These are phyloP conservation scores for Pandemis corylana DNA, from an alignment of 2,888 invertebrate genomes.

Conservation along the genomic window DNA sequence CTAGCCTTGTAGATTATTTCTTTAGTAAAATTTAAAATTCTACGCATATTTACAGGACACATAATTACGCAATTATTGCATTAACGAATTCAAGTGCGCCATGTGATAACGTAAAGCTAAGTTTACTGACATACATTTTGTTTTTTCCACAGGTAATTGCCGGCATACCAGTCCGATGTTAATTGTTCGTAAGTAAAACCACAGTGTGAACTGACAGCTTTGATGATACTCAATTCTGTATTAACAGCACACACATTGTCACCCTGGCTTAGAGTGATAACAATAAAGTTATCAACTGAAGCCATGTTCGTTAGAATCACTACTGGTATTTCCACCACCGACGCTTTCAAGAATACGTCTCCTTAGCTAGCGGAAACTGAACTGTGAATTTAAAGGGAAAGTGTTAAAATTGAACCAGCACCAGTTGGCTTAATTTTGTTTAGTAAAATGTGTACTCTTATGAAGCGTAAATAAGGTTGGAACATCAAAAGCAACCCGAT, in stretches of 20 bases:
- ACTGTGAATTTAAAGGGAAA: conserved; percentile 56
- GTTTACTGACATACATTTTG: conserved; percentile 45
- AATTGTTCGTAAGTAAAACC: conserved; percentile 27
- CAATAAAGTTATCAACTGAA: conserved; percentile 68
- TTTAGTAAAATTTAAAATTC: background rate
- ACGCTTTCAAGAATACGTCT: conserved; percentile 51
- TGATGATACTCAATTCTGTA: conserved; percentile 1
- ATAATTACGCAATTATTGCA: background rate
- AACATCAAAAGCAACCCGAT: conserved; percentile 47
- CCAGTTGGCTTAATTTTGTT: conserved; percentile 13
- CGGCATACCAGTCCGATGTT: conserved; percentile 24
- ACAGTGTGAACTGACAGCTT: conserved; percentile 4
- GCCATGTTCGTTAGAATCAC: conserved; percentile 58
- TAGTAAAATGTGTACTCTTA: conserved; percentile 49
- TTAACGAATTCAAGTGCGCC: background rate
- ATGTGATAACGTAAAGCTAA: conserved; percentile 49
- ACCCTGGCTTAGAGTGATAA: conserved; percentile 54
- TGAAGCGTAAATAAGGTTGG: conserved; percentile 48
- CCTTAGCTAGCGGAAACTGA: conserved; percentile 56
- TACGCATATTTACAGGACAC: background rate
- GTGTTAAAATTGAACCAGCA: conserved; percentile 60
- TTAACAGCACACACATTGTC: conserved; percentile 3
- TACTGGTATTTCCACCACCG: conserved; percentile 61
- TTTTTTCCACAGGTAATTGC: conserved; percentile 35
- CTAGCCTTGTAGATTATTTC: background rate